Conservation (phyloP, 2,797 vertebrate species). For the Tiaroga cobitis region DNA sequence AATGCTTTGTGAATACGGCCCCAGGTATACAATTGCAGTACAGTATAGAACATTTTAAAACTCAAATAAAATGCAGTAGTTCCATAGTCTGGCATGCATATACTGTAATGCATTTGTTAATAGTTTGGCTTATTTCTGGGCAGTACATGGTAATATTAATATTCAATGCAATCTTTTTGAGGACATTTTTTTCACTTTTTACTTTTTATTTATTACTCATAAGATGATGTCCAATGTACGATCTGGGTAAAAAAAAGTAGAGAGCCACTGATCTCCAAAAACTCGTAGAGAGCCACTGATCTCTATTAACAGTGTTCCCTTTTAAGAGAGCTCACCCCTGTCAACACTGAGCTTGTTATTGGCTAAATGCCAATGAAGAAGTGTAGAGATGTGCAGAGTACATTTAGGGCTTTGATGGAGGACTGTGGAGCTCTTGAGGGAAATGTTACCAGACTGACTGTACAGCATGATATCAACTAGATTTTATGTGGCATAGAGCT, state of each 20-base stretch:
- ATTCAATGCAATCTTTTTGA: neutral
- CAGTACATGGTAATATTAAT: neutral
- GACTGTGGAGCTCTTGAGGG: conserved; percentile 44
- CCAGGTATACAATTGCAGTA: conserved; percentile 69
- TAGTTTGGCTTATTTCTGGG: no score
- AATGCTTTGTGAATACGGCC: no score
- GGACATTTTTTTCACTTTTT: neutral
- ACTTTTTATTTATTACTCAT: neutral
- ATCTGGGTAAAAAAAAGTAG: neutral
- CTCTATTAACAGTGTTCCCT: neutral
- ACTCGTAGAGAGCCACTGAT: neutral
- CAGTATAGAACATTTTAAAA: conserved; percentile 10
- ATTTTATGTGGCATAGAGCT: conserved; percentile 48
- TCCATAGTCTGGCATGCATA: no score
- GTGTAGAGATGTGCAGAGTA: conserved; percentile 35
- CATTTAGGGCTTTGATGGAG: conserved; percentile 44
- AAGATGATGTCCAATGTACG: neutral
- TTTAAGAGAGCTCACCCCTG: conserved; percentile 34
- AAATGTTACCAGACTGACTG: conserved; percentile 54
- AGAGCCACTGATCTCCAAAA: neutral
- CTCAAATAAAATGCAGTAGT: no score
- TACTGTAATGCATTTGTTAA: neutral
- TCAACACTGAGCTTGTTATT: conserved; percentile 38
- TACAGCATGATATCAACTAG: conserved; percentile 46
- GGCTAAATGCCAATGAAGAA: conserved; percentile 49